Base-by-base conservation (phyloP, 2,113 vertebrate species). In the Prochilodus magdalenae region DNA sequence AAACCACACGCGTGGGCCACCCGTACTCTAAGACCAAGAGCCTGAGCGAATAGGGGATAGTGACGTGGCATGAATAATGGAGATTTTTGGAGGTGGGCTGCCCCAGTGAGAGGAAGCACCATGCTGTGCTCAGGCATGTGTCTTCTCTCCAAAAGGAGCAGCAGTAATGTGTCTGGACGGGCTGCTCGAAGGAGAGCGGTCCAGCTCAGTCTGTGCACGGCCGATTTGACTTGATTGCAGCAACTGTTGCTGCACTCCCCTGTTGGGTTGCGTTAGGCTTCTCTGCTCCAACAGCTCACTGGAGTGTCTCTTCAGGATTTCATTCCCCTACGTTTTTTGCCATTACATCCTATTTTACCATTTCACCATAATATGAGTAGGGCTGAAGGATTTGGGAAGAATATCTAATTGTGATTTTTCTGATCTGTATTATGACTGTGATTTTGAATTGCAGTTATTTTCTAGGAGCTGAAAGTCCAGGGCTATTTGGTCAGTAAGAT, bases 151-250 rank as follows among this genome's bases (percentile, higher is more conserved):
- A 83, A 59, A 87, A 83, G 36, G 77, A 79, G 73, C 62, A 74
- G 79, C 69, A 63, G 75, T 82, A 86, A 86, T 89, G 72, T 57
- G 63, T 88, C 75, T 80, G 65, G 83, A 89, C 74, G 73, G 83
- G 77, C 81, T 76, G 36, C 53, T 73, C 67, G 51, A 80, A 29
- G 36, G 44, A 26, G 77, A 75, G 79, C 71, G 60, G 66, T 80
- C 75, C 74, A 18, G 51, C 75, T 73, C 78, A 77, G 85, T 57
- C 30, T 22, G 36, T 76, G 53, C 63, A 74, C 59, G 60, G 62
- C 72, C 75, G 49, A 85, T 85, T 80, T 71, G 44, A 80, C 75
- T 51, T 88, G 87, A 88, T 89, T 87, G 83, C 77, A 73, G 73
- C 74, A 73, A 80, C 84, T 81, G 87, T 84, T 85, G 83, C 73